Conservation (phyloP, 2,113 vertebrate species). For the Cyprinodon variegatus region DNA sequence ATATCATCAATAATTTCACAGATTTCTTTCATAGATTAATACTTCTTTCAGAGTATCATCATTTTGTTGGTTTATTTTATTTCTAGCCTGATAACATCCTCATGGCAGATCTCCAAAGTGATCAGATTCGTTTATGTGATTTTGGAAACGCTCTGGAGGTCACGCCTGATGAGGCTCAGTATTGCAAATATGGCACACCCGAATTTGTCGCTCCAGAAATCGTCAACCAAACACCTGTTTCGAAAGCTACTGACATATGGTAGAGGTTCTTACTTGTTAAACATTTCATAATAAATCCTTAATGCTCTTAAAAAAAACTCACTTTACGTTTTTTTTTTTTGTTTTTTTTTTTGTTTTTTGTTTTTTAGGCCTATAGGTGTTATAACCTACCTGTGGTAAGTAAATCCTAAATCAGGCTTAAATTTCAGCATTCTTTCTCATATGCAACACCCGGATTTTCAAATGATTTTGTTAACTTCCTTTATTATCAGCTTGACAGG, state of each 20-base stretch:
- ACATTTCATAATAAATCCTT: background rate
- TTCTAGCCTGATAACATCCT: slow-evolving; percentile 94
- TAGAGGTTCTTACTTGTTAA: slow-evolving; percentile 48
- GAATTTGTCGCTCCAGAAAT: slow-evolving; percentile 97
- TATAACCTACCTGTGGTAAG: slow-evolving; percentile 93
- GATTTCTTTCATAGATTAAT: background rate
- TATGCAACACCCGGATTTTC: background rate
- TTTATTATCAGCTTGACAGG: slow-evolving; percentile 86
- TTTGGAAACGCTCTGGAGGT: slow-evolving; percentile 90
- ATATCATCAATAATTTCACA: background rate
- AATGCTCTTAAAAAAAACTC: background rate
- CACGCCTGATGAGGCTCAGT: slow-evolving; percentile 86
- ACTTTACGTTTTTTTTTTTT: background rate
- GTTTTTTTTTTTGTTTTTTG: background rate
- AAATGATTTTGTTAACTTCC: background rate
- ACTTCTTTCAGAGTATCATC: background rate
- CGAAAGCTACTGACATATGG: slow-evolving; percentile 94
- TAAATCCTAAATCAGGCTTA: slow-evolving; percentile 1
- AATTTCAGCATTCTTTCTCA: background rate
- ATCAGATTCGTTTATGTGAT: slow-evolving; percentile 94
- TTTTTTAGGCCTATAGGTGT: slow-evolving; percentile 89
- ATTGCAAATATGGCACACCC: slow-evolving; percentile 94
- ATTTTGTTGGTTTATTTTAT: background rate
- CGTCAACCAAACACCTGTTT: slow-evolving; percentile 93
- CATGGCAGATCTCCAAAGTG: slow-evolving; percentile 84